Evolutionary conservation across 2,888 invertebrate species (phyloP).

Genomic region (Hyalella azteca): DNA sequence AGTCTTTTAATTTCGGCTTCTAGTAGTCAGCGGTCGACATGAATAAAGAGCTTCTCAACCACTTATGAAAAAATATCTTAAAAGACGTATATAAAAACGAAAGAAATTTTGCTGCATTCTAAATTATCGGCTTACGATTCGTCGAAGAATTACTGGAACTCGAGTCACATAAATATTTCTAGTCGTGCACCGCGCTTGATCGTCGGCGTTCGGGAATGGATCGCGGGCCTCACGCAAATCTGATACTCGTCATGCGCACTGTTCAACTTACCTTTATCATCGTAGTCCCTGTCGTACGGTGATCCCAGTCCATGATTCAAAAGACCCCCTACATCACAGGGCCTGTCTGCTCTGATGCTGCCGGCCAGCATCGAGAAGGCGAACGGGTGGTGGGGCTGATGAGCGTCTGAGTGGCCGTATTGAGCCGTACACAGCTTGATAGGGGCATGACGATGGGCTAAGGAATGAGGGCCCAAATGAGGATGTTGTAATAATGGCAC

Average conservation of each 20-base stretch:
- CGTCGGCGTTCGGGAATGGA: too few relatives aligned
- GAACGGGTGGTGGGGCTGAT: conserved; percentile 44
- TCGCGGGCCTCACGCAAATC: too few relatives aligned
- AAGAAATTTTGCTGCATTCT: too few relatives aligned
- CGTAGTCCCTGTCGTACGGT: conserved; percentile 52
- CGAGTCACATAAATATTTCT: too few relatives aligned
- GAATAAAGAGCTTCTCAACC: too few relatives aligned
- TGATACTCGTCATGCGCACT: not conserved
- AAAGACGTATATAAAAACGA: too few relatives aligned
- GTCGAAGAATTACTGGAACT: too few relatives aligned
- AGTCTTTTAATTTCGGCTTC: too few relatives aligned
- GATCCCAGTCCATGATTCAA: conserved; percentile 49
- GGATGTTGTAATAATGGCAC: conserved; percentile 55
- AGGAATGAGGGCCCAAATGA: conserved; percentile 43
- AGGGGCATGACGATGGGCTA: conserved; percentile 16
- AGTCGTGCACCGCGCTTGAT: too few relatives aligned
- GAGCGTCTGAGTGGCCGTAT: conserved; percentile 40
- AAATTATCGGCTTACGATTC: too few relatives aligned
- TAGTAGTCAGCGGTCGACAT: too few relatives aligned
- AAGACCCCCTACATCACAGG: conserved; percentile 43
- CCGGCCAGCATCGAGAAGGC: conserved; percentile 52
- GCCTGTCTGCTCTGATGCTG: conserved; percentile 42
- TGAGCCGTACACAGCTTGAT: conserved; percentile 45
- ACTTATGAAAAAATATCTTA: too few relatives aligned
- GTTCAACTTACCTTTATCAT: conserved; percentile 52